Evolutionary conservation across 2,113 vertebrate genomes (phyloP), one percentile per base, ranked within the genome.

Genomic region (Brachyistius frenatus): DNA sequence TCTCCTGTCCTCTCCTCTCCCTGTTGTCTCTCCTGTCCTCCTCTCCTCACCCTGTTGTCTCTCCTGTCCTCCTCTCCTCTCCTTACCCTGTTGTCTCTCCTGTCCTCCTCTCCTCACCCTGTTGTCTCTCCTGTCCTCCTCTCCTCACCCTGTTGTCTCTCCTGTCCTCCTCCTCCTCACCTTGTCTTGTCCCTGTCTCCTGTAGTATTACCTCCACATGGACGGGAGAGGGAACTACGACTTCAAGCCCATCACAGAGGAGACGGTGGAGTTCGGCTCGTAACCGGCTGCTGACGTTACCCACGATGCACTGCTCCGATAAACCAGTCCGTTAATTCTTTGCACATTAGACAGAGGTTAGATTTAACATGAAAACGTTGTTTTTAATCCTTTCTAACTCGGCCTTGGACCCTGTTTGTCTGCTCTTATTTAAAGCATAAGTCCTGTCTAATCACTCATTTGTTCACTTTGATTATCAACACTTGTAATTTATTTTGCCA

Each of bases 171-270:
- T 32, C 7, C 33, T 7, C 7, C 11, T 30, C 23, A n/a, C 33
- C 5, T 37, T 5, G 11, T 52, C 1, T 5, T 46, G 2, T 53
- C 15, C 62, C 6, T 73, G 30, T 55, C 23, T 23, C 33, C 1
- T 79, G 0, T 62, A 99, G 98, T 97, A 92, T 89, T 99, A 99
- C 57, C 96, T 99, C 68, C 98, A 96, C 88, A 99, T 99, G 97
- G 98, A 99, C 47, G 98, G 98, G 39, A 95, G 98, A 94, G 97
- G 97, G 58, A 96, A 95, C 92, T 99, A 99, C 2, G 97, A 98
- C 65, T 99, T 99, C 93, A 98, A 97, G 89, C 95, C 95, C 88
- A 99, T 99, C 93, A 99, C 98, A 14, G 94, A 96, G 72, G 97
- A 99, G 37, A 99, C 98, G 0, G 92, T 98, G 64, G 97, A 98